Evolutionary conservation across 2,113 vertebrate species (phyloP).

Genomic region (Eublepharis macularius): DNA sequence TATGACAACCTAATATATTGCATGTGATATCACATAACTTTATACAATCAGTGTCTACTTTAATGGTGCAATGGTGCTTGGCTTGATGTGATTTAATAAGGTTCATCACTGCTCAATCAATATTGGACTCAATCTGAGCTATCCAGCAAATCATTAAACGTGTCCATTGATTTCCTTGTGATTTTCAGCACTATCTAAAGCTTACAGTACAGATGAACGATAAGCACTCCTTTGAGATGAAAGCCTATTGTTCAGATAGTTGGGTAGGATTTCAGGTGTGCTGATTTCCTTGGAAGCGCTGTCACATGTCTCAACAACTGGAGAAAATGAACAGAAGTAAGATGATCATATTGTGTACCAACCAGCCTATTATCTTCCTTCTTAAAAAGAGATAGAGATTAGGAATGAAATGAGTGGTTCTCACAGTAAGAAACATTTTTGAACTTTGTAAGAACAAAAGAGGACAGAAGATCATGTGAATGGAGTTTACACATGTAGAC

Average conservation of each 20-base stretch:
- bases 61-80: background rate
- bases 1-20: background rate
- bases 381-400: background rate
- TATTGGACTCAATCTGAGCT: background rate
- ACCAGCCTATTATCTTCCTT: background rate
- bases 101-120: background rate
- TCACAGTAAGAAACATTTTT: background rate
- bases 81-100: background rate
- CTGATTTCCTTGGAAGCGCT: background rate
- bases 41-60: background rate
- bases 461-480: background rate
- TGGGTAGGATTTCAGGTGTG: background rate
- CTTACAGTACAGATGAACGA: background rate
- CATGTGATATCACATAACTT: background rate
- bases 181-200: constrained; percentile 34
- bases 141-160: constrained; percentile 20
- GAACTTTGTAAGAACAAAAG: background rate
- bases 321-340: background rate
- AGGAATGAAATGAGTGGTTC: background rate
- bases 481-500: background rate
- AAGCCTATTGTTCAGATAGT: background rate
- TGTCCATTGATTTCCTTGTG: constrained; percentile 21
- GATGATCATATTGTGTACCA: rapidly evolving
- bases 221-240: background rate
- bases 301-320: background rate